Evolutionary conservation across 2,797 vertebrate genomes (phyloP), one percentile per base, ranked within the genome.

Genomic region (Apodemus agrarius): DNA sequence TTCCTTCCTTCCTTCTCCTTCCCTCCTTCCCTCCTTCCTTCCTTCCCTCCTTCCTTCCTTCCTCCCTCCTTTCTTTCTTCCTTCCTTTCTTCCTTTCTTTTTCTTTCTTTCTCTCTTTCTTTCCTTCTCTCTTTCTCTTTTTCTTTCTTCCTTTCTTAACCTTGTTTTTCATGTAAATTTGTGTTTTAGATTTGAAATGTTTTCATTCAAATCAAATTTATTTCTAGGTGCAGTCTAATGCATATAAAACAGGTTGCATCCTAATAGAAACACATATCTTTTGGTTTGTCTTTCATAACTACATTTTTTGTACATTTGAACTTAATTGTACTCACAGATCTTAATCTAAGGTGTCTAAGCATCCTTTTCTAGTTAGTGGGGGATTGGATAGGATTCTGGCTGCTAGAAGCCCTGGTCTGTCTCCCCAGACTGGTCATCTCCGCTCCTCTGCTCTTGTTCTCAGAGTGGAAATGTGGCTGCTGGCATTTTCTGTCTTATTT

Each of bases 281-380:
- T 93, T 14, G 40, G 19, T 24, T 52, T 72, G 8, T 5, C 13
- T 81, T 93, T 52, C 29, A 37, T n/a, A 89, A 21, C 34, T 84
- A 78, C 31, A 78, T 52, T 90, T 74, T 79, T 74, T 65, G 26
- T 94, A 16, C 10, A 54, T 46, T 3, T 93, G 75, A 91, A 88
- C 81, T 74, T 79, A 85, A 72, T 90, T 74, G 19, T 59, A 54
- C 14, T 67, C 34, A 3, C 19, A 85, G 52, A 89, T 85, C 26
- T 94, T 49, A 82, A 83, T 22, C 93, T 49, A 82, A 83, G 16
- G 54, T 80, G 3, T 65, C 67, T 67, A 40, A 95, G 46, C 1
- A 57, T 31, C n/a, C 49, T 95, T 96, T 92, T 84, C 74, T 67
- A 83, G 0, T 92, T 88, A 84, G 13, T 61, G 21, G n/a, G n/a